Base-by-base conservation (phyloP, 2,888 invertebrate species). In the Xanthostigma xanthostigma region DNA sequence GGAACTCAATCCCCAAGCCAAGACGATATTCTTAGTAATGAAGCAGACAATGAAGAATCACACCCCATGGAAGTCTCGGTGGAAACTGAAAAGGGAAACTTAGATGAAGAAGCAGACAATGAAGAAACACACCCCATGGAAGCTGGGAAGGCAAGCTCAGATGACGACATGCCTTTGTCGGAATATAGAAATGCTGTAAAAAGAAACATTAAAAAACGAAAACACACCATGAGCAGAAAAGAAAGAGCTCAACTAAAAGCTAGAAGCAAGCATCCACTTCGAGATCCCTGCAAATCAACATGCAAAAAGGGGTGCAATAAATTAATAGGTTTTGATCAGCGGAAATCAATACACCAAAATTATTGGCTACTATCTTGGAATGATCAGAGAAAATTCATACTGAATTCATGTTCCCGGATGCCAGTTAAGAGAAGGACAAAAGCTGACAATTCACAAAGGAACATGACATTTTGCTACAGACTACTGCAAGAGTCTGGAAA, bases 401-500 rank as follows among this genome's bases (percentile, higher is more conserved):
- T 48, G 9, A 48, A 48, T 46, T 48, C 48, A 35, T 48, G 48
- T 44, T 48, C 48, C 36, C 48, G 48, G 13, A 45, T 48, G 48
- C 45, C 48, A 46, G 44, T 48, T 48, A 48, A 48, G 44, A 48
- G 13, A 48, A 43, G 48, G 13, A 46, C 45, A 35, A 6, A 11
- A 48, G 38, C 44, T 46, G 38, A 5, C 5, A 48, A 48, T 44
- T 48, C 48, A 9, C 48, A 48, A 48, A 48, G 48, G 12, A 48
- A 48, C 45, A 48, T 48, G 48, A 48, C 45, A 48, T 47, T 47
- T 47, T 45, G 44, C 47, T 47, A 47, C 47, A 8, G 47, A 13
- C 45, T 47, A 13, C 13, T 47, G 13, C 47, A 47, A 47, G 47
- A 47, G 13, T n/a, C 45, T 46, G 47, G 47, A 44, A 47, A 47